A percentile compares a stretch with the other conserved stretches of the same genome.
These are phyloP conservation scores for Eretmochelys imbricata DNA, from an alignment of 2,113 vertebrate genomes.

Conservation along the genomic window DNA sequence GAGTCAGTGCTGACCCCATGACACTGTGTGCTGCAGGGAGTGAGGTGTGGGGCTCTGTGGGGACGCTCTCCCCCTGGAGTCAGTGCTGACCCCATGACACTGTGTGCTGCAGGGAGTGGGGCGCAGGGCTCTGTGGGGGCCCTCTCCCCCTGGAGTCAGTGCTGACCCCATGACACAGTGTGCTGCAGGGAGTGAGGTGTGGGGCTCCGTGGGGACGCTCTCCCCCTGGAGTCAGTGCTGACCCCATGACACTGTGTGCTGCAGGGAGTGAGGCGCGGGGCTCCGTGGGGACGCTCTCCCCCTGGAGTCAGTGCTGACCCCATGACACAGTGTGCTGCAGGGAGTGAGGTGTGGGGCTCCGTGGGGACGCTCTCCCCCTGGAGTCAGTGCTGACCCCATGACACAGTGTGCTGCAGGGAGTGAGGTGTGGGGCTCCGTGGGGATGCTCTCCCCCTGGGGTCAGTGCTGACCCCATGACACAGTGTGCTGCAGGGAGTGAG, in stretches of 20 bases:
- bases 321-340: not conserved
- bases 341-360: too few species aligned
- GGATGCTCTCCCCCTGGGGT: not conserved
- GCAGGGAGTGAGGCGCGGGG: too few species aligned
- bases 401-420: not conserved
- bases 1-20: not conserved
- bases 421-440: too few species aligned
- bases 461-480: not conserved
- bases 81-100: not conserved
- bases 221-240: not conserved
- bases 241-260: too few species aligned
- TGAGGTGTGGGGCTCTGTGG: too few species aligned
- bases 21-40: too few species aligned
- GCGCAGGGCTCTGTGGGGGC: fast-evolving
- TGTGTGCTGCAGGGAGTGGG: too few species aligned
- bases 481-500: not conserved
- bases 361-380: too few species aligned
- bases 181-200: not conserved
- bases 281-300: too few species aligned
- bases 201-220: too few species aligned
- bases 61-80: too few species aligned
- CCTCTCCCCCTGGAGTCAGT: not conserved
- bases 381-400: too few species aligned
- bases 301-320: not conserved
- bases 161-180: not conserved